These are phyloP conservation scores for Branchinecta lindahli DNA, from an alignment of 1,140 invertebrate species.

Conservation along the genomic window DNA sequence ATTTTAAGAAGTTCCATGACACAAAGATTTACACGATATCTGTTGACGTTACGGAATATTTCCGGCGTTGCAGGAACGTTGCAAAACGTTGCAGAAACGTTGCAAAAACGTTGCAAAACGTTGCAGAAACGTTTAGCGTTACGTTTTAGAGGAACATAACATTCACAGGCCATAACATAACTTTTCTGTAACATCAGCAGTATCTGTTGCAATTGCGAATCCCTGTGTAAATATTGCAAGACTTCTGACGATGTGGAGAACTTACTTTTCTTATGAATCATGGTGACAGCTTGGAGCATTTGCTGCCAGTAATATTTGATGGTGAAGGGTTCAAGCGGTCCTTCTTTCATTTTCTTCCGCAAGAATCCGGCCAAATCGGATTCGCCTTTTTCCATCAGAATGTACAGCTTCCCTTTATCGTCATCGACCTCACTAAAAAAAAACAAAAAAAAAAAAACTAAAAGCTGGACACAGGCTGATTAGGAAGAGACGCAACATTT, in stretches of 20 bases:
- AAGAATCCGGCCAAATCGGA: slow-evolving; percentile 66
- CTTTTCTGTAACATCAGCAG: too few relatives aligned
- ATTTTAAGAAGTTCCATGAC: too few relatives aligned
- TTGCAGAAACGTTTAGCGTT: too few relatives aligned
- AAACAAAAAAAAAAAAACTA: slow-evolving; percentile 29
- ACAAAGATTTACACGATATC: too few relatives aligned
- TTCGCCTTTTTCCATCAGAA: slow-evolving; percentile 87
- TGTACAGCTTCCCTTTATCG: slow-evolving; percentile 40
- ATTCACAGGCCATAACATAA: too few relatives aligned
- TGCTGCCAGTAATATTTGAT: slow-evolving; percentile 83
- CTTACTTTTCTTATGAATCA: slow-evolving; percentile 73
- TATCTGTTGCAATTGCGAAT: too few relatives aligned
- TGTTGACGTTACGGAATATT: too few relatives aligned
- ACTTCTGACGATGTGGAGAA: not conserved
- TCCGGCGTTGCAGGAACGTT: too few relatives aligned
- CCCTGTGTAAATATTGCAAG: too few relatives aligned
- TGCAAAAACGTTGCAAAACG: too few relatives aligned
- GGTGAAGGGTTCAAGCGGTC: slow-evolving; percentile 42
- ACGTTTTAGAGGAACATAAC: too few relatives aligned
- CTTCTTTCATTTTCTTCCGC: slow-evolving; percentile 40
- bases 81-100: too few relatives aligned
- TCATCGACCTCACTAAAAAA: slow-evolving; percentile 36
- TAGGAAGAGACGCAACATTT: slow-evolving; percentile 24
- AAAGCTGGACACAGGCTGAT: slow-evolving; percentile 40
- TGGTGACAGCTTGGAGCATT: slow-evolving; percentile 78